A percentile compares a stretch with the other conserved stretches of the same genome.
Evolutionary conservation across 2,113 vertebrate species (phyloP).

Genomic region (Ciconia boyciana): DNA sequence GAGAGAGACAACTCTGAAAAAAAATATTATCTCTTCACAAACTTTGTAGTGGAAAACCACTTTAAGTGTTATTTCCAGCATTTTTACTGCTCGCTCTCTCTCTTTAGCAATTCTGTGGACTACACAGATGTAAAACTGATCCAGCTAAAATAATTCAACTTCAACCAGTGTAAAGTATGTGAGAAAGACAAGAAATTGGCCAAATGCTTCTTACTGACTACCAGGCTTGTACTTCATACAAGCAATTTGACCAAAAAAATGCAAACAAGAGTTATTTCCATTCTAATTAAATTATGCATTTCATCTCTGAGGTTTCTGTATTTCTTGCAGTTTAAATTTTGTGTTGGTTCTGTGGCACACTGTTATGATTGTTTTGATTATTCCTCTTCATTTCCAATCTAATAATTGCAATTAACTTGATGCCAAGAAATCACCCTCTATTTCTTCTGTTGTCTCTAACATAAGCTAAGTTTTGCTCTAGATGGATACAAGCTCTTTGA

Average conservation of each 20-base stretch:
- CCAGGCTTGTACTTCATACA: background rate
- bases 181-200: background rate
- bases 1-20: background rate
- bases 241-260: background rate
- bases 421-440: background rate
- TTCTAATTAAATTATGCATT: background rate
- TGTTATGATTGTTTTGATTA: background rate
- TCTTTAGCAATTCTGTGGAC: background rate
- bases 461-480: slow-evolving; percentile 8
- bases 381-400: background rate
- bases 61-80: background rate
- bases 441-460: background rate
- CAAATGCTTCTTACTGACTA: background rate
- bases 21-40: background rate
- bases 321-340: background rate
- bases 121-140: background rate
- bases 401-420: background rate
- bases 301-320: background rate
- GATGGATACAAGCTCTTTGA: background rate
- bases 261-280: background rate
- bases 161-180: background rate
- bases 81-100: background rate
- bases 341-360: background rate
- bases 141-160: background rate
- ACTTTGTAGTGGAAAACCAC: background rate